Conservation (phyloP, 2,888 invertebrate genomes). For the Heterodera filipjevi region DNA sequence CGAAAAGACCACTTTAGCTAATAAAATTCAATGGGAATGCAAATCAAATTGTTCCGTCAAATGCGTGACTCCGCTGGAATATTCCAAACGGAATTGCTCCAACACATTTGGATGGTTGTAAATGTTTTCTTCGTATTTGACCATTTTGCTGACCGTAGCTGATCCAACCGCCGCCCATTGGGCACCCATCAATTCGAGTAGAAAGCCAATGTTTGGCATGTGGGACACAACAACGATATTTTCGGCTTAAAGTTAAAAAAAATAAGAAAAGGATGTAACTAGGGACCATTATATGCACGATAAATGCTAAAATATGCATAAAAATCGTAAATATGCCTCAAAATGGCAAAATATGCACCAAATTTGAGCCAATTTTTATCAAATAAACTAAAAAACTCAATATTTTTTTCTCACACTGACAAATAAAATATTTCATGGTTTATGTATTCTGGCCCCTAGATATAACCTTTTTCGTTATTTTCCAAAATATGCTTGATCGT, state of each 20-base stretch:
- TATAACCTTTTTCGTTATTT: background rate
- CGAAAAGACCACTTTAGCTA: no score
- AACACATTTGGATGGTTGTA: background rate
- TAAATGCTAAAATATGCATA: no score
- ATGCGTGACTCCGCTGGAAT: background rate
- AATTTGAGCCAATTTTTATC: no score
- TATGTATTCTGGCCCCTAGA: no score
- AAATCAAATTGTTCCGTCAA: background rate
- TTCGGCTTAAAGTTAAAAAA: background rate
- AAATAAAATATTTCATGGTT: no score
- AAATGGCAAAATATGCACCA: no score
- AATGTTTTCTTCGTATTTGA: slow-evolving; percentile 1
- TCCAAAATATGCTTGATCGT: background rate
- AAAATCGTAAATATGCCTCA: no score
- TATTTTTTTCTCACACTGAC: no score
- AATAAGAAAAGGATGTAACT: no score
- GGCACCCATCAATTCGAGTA: background rate
- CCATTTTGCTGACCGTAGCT: background rate
- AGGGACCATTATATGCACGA: no score
- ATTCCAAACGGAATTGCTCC: slow-evolving; percentile 6
- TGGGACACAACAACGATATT: background rate
- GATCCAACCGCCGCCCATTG: slow-evolving; percentile 6
- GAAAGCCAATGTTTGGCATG: background rate
- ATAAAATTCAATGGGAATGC: background rate
- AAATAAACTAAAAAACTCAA: no score